These are phyloP conservation scores for Tachyglossus aculeatus DNA, from an alignment of 2,797 vertebrate genomes.

Conservation along the genomic window DNA sequence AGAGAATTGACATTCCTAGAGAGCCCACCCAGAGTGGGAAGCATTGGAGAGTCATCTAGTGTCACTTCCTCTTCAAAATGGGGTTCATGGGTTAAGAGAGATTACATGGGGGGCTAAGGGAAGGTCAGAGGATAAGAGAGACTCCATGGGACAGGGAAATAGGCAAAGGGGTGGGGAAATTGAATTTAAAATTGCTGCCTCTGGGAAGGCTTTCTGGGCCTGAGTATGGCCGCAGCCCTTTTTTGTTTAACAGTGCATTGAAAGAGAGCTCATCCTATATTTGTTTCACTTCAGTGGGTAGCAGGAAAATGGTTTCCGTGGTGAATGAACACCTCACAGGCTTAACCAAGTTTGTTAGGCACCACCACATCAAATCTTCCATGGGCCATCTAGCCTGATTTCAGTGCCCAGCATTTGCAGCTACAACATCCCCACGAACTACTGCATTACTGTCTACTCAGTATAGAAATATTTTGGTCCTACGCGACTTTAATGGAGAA, in stretches of 20 bases:
- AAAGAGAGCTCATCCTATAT: constrained; percentile 33
- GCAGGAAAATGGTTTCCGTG: constrained; percentile 4
- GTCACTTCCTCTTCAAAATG: constrained; percentile 1
- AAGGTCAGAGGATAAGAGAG: neutral
- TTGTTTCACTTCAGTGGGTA: constrained; percentile 30
- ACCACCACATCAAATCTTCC: constrained; percentile 42
- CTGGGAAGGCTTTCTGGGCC: neutral
- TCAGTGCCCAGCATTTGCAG: constrained; percentile 1
- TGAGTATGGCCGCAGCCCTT: neutral
- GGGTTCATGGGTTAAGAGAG: neutral
- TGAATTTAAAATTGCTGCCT: neutral
- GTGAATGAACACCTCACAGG: neutral
- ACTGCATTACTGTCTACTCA: neutral
- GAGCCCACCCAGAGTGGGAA: constrained; percentile 23
- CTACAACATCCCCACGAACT: constrained; percentile 2
- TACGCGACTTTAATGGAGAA: constrained; percentile 3
- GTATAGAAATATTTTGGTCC: neutral
- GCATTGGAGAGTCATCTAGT: constrained; percentile 15
- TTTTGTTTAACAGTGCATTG: neutral
- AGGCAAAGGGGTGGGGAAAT: neutral
- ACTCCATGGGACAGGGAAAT: neutral
- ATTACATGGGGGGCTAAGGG: neutral
- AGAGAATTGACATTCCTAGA: constrained; percentile 31
- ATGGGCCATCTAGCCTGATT: constrained; percentile 38
- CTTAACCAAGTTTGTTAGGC: constrained; percentile 57